Conservation (phyloP, 1,140 invertebrate genomes). For the Pararge aegeria region DNA sequence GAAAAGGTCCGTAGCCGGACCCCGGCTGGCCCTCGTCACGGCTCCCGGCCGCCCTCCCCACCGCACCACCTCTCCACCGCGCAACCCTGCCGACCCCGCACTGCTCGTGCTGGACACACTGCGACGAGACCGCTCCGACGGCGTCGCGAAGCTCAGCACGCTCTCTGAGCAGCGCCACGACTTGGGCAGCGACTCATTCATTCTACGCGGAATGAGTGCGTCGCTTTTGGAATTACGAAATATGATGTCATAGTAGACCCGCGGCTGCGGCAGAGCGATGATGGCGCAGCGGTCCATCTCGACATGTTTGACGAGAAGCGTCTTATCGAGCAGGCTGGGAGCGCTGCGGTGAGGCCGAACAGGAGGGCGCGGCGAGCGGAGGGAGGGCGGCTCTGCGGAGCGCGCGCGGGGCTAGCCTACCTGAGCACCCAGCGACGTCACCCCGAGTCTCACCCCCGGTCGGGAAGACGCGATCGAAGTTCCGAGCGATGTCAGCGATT, state of each 20-base stretch:
- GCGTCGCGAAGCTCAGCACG: conserved; percentile 53
- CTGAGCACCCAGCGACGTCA: conserved; percentile 85
- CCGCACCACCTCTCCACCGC: conserved; percentile 61
- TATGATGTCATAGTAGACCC: conserved; percentile 66
- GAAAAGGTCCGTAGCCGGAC: conserved; percentile 68
- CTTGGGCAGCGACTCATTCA: conserved; percentile 65
- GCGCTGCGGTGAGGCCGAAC: conserved; percentile 55
- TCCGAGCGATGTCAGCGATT: conserved; percentile 90
- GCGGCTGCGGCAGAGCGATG: conserved; percentile 66
- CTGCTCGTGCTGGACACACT: conserved; percentile 58
- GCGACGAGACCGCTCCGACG: conserved; percentile 53
- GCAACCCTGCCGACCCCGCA: conserved; percentile 32
- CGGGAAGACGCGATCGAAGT: conserved; percentile 84
- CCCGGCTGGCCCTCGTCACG: conserved; percentile 75
- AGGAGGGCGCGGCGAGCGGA: conserved; percentile 46
- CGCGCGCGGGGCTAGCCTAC: conserved; percentile 83
- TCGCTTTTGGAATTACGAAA: conserved; percentile 52
- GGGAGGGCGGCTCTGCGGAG: conserved; percentile 65
- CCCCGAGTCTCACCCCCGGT: conserved; percentile 83
- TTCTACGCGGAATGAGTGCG: conserved; percentile 47
- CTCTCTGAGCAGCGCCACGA: conserved; percentile 73
- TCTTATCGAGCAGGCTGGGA: conserved; percentile 64
- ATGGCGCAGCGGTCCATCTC: conserved; percentile 68
- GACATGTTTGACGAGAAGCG: conserved; percentile 66
- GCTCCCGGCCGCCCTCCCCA: conserved; percentile 68